Base-by-base conservation (phyloP, 2,797 vertebrate species). In the Rhodeus uyekii region DNA sequence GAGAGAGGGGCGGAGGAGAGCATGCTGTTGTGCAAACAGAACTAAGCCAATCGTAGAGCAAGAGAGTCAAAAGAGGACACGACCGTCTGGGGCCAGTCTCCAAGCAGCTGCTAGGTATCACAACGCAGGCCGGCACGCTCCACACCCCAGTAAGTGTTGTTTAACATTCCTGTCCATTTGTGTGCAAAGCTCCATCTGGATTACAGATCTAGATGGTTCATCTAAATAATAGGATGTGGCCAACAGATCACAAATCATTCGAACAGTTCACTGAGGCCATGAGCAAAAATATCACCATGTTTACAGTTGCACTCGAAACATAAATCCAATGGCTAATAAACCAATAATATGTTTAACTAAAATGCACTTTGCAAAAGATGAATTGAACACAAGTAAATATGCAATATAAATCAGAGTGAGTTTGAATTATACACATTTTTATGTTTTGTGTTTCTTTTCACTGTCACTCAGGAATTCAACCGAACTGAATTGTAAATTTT, bases 81-180 rank as follows among this genome's bases (percentile, higher is more conserved):
- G 38, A 38, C 16, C 16, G 22, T 68, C 74, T 53, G 42, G 18
- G 82, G 38, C 8, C 36, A n/a, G 69, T 48, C 50, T 42, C 68
- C 39, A 22, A 65, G 32, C 84, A 83, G 82, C 83, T 84, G 82
- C 65, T 55, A 29, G 36, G 73, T 58, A 76, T 84, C 63, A 73
- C 60, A 63, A 36, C 55, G 38, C 22, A 46, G 50, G 38, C 58
- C 74, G 18, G 32, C 36, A 36, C 18, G 4, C 22, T 68, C 60
- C 72, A 80, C 61, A 74, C 48, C n/a, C 82, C n/a, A 67, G 63
- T n/a, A 67, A 80, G 38, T 58, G 60, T 78, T 73, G 65, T 69
- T 83, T 86, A 84, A 84, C 77, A 76, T 84, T 69, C 38, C 72
- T 69, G 65, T 77, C 48, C 64, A 24, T 67, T 87, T 82, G 38